phyloP scores from a whole-genome alignment of 2,888 invertebrate genomes.

The Seira sanloemensis region DNA sequence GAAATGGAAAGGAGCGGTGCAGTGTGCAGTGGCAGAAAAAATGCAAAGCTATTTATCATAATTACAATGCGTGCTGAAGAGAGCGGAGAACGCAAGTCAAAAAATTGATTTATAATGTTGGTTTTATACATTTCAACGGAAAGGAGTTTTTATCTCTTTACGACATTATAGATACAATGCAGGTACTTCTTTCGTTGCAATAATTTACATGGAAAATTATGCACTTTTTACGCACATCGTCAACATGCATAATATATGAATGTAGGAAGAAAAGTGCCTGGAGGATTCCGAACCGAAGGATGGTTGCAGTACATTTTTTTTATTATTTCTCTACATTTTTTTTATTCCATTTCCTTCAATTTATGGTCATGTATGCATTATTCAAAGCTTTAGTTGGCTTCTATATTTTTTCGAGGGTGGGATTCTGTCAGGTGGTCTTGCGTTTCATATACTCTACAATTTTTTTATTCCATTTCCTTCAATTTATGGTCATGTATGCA shows the following conservation, averaged over 20 bases:
- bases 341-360: constrained; percentile 16
- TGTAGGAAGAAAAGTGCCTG: not conserved
- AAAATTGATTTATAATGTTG: constrained; percentile 48
- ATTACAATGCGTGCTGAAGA: not conserved
- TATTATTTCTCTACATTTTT: too few relatives aligned
- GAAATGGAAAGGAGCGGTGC: not conserved
- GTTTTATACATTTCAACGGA: constrained; percentile 14
- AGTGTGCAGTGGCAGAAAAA: constrained; percentile 6
- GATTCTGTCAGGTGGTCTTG: constrained; percentile 56
- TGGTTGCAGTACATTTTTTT: not conserved
- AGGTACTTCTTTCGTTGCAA: constrained; percentile 3
- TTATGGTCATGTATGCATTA: constrained; percentile 11
- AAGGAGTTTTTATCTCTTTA: not conserved
- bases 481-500: constrained; percentile 11
- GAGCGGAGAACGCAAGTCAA: not conserved
- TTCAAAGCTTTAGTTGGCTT: constrained; percentile 12
- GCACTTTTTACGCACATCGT: constrained; percentile 16
- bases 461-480: constrained; percentile 16
- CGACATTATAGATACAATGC: not conserved
- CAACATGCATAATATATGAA: constrained; percentile 13
- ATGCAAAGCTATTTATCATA: constrained; percentile 14
- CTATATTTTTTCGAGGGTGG: constrained; percentile 27
- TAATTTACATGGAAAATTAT: constrained; percentile 14
- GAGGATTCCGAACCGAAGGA: too few relatives aligned
- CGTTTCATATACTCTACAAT: constrained; percentile 3